Evolutionary conservation across 2,888 invertebrate genomes (phyloP).

Genomic region (Noctua janthina): DNA sequence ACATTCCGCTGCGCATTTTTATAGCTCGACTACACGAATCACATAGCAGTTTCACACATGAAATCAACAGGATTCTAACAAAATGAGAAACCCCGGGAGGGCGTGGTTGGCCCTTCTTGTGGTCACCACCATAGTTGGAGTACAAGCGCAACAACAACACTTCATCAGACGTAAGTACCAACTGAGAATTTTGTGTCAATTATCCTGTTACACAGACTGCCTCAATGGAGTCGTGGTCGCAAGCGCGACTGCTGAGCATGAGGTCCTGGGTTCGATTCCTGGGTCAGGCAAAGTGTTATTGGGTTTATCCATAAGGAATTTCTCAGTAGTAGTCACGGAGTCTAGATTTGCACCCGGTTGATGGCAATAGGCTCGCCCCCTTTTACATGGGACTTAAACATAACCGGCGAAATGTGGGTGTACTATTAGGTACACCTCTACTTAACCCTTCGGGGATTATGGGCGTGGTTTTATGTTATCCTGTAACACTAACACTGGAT

Average conservation of each 20-base stretch:
- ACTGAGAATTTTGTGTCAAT: slow-evolving; percentile 30
- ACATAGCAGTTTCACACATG: slow-evolving; percentile 71
- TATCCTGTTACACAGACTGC: neutral
- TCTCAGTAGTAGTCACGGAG: too few relatives aligned
- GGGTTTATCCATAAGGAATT: too few relatives aligned
- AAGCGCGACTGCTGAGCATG: too few relatives aligned
- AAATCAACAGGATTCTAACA: slow-evolving; percentile 65
- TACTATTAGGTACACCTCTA: too few relatives aligned
- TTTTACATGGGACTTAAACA: too few relatives aligned
- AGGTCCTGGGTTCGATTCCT: too few relatives aligned
- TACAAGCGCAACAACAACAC: slow-evolving; percentile 74
- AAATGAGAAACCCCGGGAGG: slow-evolving; percentile 78
- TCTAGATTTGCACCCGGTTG: too few relatives aligned
- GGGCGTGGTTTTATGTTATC: neutral
- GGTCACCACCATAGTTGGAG: slow-evolving; percentile 65
- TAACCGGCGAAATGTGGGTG: too few relatives aligned
- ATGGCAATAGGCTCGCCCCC: too few relatives aligned
- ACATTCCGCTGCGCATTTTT: slow-evolving; percentile 53
- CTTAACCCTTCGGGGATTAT: neutral
- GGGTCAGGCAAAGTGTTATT: too few relatives aligned
- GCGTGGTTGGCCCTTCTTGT: slow-evolving; percentile 76
- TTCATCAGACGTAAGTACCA: slow-evolving; percentile 80
- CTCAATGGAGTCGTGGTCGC: neutral
- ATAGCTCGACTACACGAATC: slow-evolving; percentile 65
- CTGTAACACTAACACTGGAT: neutral